Evolutionary conservation across 2,888 invertebrate species (phyloP).

Genomic region (Andrena flavipes): DNA sequence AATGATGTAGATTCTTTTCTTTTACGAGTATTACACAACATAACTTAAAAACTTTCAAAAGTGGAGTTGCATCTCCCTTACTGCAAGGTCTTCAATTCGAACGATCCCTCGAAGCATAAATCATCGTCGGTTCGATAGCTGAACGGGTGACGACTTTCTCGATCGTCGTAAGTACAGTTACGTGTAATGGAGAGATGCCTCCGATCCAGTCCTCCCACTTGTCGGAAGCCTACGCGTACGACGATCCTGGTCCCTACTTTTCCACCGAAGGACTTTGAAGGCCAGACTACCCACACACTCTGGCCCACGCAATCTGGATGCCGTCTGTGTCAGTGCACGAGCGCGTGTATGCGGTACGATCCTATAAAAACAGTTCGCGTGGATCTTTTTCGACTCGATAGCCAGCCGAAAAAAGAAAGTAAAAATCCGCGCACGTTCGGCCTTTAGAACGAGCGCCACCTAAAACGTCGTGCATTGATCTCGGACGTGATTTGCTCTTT

Average conservation of each 20-base stretch:
- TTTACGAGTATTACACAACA: no score
- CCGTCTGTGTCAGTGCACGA: neutral
- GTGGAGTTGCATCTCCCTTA: neutral
- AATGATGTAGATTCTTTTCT: no score
- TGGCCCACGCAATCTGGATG: constrained; percentile 68
- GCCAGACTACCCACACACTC: constrained; percentile 74
- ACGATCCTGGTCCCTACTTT: constrained; percentile 67
- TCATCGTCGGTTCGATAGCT: constrained; percentile 16
- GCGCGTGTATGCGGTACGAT: neutral
- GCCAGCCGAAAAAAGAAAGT: constrained; percentile 4
- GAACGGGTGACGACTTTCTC: constrained; percentile 53
- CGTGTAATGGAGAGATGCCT: constrained; percentile 62
- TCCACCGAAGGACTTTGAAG: constrained; percentile 78
- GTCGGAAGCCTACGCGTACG: constrained; percentile 70
- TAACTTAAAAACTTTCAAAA: no score
- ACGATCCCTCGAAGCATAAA: constrained; percentile 2
- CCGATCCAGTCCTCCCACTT: constrained; percentile 74
- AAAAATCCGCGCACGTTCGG: constrained; percentile 43
- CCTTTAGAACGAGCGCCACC: constrained; percentile 20
- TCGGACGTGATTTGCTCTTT: constrained; percentile 18
- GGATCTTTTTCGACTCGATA: constrained; percentile 8
- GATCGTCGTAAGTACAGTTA: constrained; percentile 67
- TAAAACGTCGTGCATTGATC: constrained; percentile 65
- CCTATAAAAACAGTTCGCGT: constrained; percentile 38
- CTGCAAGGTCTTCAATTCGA: neutral